phyloP scores from a whole-genome alignment of 2,113 vertebrate genomes.

The Plecotus auritus region DNA sequence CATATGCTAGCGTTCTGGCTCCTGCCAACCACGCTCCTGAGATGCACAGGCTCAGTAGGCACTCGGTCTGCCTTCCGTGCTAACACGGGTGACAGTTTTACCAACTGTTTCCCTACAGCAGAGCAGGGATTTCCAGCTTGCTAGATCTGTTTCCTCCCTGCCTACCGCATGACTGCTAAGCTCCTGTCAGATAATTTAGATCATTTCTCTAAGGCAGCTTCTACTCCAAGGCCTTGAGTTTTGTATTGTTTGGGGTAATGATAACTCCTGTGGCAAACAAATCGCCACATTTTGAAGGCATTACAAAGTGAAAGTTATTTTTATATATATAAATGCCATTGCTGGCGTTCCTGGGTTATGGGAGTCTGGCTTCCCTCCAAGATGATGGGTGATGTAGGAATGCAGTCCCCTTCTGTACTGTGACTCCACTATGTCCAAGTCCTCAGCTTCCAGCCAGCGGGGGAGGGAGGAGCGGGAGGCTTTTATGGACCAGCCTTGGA shows the following conservation, averaged over 20 bases:
- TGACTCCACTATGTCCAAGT: neutral
- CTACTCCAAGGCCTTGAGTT: neutral
- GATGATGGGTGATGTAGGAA: neutral
- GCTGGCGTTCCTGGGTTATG: neutral
- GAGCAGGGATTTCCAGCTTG: conserved; percentile 60
- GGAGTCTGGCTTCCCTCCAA: neutral
- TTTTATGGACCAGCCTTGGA: neutral
- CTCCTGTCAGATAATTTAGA: conserved; percentile 25
- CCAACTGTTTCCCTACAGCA: conserved; percentile 71
- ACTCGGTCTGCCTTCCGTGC: conserved; percentile 56
- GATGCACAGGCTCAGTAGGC: conserved; percentile 26
- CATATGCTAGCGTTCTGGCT: conserved; percentile 71
- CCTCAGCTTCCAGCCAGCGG: neutral
- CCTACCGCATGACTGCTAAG: conserved; percentile 54
- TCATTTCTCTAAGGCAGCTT: neutral
- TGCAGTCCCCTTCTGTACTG: neutral
- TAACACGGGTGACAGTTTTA: conserved; percentile 71
- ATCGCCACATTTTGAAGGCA: neutral
- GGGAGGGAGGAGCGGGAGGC: accelerated
- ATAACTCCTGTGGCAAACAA: neutral
- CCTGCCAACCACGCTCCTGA: conserved; percentile 11
- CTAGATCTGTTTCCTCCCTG: conserved; percentile 56
- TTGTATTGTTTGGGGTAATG: neutral
- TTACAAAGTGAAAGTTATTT: neutral
- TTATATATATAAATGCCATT: neutral